A percentile compares a stretch with the other conserved stretches of the same genome.
These are phyloP conservation scores for Odobenus rosmarus DNA, from an alignment of 2,113 vertebrate genomes.

Conservation along the genomic window DNA sequence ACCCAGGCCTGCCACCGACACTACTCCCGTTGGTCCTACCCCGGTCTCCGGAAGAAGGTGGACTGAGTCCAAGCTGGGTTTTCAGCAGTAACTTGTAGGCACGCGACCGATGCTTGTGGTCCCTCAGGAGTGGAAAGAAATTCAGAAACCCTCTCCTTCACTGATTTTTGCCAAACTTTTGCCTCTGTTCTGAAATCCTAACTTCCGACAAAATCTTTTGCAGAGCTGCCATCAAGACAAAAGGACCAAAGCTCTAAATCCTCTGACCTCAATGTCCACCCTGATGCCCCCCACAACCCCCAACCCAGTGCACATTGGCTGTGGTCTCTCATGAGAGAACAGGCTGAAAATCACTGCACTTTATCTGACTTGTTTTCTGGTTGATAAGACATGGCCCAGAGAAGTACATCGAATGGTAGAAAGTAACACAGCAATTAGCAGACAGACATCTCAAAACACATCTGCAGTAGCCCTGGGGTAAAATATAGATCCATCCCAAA, in stretches of 20 bases:
- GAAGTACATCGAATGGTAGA: not conserved
- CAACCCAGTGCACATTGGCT: fast-evolving
- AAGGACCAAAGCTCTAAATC: too few relatives aligned
- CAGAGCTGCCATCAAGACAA: not conserved
- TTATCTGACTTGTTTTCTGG: not conserved
- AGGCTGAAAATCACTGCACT: not conserved
- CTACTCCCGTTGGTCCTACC: not conserved
- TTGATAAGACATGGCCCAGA: not conserved
- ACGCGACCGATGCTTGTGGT: not conserved
- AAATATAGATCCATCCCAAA: not conserved
- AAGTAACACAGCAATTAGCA: not conserved
- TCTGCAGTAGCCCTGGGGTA: too few relatives aligned
- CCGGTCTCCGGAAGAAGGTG: not conserved
- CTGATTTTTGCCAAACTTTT: not conserved
- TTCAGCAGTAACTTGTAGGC: not conserved
- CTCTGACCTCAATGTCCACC: not conserved
- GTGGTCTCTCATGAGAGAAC: not conserved
- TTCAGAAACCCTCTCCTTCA: not conserved
- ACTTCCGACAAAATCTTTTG: not conserved
- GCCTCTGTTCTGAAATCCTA: constrained; percentile 2
- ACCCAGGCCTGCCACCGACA: not conserved
- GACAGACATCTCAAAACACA: not conserved
- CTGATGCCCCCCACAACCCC: fast-evolving
- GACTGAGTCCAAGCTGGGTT: not conserved
- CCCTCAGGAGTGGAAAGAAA: not conserved